phyloP scores from a whole-genome alignment of 1,140 invertebrate genomes.

The Planococcus citri region DNA sequence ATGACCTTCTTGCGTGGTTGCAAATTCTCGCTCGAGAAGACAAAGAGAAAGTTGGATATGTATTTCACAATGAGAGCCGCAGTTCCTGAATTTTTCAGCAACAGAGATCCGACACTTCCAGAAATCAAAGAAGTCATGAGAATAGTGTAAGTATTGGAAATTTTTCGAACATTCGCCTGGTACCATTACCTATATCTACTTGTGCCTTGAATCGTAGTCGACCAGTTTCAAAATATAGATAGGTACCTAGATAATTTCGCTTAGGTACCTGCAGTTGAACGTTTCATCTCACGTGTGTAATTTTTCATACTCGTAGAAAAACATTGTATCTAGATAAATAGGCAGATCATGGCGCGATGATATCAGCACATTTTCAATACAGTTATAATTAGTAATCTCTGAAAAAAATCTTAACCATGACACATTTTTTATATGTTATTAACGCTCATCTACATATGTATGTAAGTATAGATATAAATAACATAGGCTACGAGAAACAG shows the following conservation, averaged over 20 bases:
- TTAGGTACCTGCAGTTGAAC: too few species aligned
- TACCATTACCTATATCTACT: too few species aligned
- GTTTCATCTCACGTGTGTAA: too few species aligned
- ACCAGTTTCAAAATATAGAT: too few species aligned
- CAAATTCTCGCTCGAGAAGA: constrained; percentile 69
- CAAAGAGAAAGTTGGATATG: constrained; percentile 68
- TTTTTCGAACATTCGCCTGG: neutral
- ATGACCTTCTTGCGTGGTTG: constrained; percentile 66
- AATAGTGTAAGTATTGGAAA: constrained; percentile 46
- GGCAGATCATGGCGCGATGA: neutral
- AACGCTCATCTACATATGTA: too few species aligned
- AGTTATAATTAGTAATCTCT: neutral
- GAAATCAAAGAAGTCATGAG: constrained; percentile 55
- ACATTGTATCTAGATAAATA: too few species aligned
- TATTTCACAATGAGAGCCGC: constrained; percentile 71
- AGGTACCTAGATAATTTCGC: too few species aligned
- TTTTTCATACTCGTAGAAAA: neutral
- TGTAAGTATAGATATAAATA: too few species aligned
- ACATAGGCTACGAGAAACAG: too few species aligned
- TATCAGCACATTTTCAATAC: neutral
- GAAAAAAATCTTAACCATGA: neutral
- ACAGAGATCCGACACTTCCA: constrained; percentile 54
- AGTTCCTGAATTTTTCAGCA: constrained; percentile 67
- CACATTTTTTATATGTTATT: neutral
- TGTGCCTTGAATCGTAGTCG: too few species aligned